Conservation (phyloP, 2,113 vertebrate species). For the Carassius gibelio region DNA sequence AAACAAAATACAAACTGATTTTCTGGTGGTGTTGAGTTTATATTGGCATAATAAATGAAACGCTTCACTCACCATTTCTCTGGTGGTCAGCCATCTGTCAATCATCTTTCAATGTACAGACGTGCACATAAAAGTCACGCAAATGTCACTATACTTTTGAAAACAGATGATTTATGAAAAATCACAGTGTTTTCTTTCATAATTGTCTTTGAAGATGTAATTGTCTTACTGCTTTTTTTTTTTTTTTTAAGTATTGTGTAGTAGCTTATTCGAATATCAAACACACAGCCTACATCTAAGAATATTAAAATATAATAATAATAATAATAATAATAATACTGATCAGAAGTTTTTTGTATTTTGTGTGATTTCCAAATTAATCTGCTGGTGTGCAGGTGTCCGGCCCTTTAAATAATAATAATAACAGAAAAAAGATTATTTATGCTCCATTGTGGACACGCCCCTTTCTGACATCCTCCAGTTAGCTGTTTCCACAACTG, state of each 20-base stretch:
- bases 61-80: not conserved
- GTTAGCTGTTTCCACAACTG: not conserved
- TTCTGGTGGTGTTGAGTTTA: no score
- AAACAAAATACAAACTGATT: no score
- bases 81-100: not conserved
- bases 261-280: not conserved
- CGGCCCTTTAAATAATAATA: not conserved
- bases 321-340: no score
- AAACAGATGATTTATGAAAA: no score
- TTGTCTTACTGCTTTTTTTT: no score
- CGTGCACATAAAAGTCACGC: no score
- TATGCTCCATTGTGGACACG: not conserved
- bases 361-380: not conserved
- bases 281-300: not conserved
- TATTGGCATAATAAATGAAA: no score
- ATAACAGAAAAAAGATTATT: not conserved
- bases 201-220: not conserved
- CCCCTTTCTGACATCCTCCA: constrained; percentile 2
- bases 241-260: not conserved
- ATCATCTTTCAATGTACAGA: no score
- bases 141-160: no score
- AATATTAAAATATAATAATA: not conserved
- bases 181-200: no score
- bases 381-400: not conserved
- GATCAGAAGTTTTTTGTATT: not conserved